Percentiles rank a stretch among this genome's conserved stretches.
Evolutionary conservation across 2,888 invertebrate genomes (phyloP).

Genomic region (Macrophya annulata): DNA sequence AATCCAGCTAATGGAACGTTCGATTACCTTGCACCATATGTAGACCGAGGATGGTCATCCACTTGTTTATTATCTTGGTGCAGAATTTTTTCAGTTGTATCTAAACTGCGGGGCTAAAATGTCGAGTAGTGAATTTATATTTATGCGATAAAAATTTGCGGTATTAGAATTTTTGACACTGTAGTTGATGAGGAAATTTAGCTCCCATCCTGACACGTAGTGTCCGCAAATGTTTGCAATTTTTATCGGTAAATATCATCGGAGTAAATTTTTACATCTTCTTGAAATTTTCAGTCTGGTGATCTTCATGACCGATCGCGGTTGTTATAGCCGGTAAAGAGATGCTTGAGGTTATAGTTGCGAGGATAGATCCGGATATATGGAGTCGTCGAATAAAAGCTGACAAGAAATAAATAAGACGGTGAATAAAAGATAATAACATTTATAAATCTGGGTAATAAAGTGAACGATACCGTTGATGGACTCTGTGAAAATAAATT

Average conservation of each 20-base stretch:
- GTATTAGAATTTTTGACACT: background rate
- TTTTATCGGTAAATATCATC: background rate
- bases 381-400: background rate
- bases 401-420: constrained; percentile 18
- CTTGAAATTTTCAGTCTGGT: constrained; percentile 29
- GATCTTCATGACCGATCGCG: constrained; percentile 47
- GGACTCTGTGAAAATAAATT: background rate
- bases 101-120: background rate
- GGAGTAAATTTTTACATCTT: background rate
- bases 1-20: constrained; percentile 43
- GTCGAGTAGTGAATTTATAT: too few relatives aligned
- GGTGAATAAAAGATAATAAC: background rate
- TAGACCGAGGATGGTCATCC: background rate
- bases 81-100: background rate
- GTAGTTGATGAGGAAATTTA: background rate
- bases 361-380: background rate
- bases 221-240: background rate
- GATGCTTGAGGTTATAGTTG: constrained; percentile 23
- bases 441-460: background rate
- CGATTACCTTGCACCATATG: background rate
- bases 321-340: constrained; percentile 27
- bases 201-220: background rate
- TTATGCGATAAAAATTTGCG: background rate
- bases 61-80: background rate
- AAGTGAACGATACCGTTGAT: background rate